These are phyloP conservation scores for Polyommatus iphigenia DNA, from an alignment of 2,888 invertebrate species.

Conservation along the genomic window DNA sequence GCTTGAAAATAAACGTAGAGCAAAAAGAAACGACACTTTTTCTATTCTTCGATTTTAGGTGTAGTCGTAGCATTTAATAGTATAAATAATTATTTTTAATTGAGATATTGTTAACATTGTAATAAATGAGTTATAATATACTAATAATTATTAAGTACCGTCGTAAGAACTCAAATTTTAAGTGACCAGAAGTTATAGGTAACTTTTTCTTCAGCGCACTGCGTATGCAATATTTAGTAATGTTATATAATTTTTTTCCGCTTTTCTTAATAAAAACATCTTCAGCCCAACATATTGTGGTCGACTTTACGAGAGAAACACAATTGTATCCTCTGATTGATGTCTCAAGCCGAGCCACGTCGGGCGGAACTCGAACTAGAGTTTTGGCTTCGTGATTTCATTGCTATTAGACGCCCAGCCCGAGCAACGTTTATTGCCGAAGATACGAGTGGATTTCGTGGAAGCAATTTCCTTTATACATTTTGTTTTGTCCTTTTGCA, in stretches of 20 bases:
- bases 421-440: slow-evolving; percentile 77
- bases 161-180: too few relatives aligned
- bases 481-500: slow-evolving; percentile 80
- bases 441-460: slow-evolving; percentile 80
- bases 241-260: too few relatives aligned
- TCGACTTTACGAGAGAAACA: neutral
- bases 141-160: too few relatives aligned
- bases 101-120: too few relatives aligned
- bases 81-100: neutral
- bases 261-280: neutral
- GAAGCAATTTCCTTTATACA: slow-evolving; percentile 81
- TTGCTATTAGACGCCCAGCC: slow-evolving; percentile 77
- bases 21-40: neutral
- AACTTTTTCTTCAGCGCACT: too few relatives aligned
- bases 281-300: neutral
- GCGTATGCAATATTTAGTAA: too few relatives aligned
- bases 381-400: slow-evolving; percentile 80
- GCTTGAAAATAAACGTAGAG: slow-evolving; percentile 8
- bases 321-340: slow-evolving; percentile 48
- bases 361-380: slow-evolving; percentile 54
- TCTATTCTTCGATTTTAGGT: neutral
- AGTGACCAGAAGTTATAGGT: too few relatives aligned
- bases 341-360: slow-evolving; percentile 55
- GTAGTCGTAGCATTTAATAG: neutral
- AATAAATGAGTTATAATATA: too few relatives aligned